Base-by-base conservation (phyloP, 2,797 vertebrate species). In the Helostoma temminkii region DNA sequence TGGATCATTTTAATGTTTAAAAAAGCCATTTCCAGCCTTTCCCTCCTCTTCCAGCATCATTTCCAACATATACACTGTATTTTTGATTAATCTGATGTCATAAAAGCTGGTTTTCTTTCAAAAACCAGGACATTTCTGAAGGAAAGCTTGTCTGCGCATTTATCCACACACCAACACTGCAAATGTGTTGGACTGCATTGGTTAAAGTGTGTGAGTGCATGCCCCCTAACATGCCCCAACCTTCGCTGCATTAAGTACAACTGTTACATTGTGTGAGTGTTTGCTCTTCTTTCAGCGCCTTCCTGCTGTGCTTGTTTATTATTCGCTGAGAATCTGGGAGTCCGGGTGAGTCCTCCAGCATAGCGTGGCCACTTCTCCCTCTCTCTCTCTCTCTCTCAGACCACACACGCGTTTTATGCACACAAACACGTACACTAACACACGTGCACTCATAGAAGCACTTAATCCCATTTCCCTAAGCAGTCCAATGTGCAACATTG, bases 381-480 rank as follows among this genome's bases (percentile, higher is more conserved):
- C 28, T 12, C 42, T 49, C 15, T 45, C 46, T 41, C 45, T 71
- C 72, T 32, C 43, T 66, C 67, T 19, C 68, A 42, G 71, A 68
- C 71, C 76, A 73, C 76, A 79, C 81, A 73, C 76, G 66, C 65
- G 53, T 18, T 34, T 34, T 34, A 57, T 15, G 26, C 58, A 53
- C 47, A 42, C 34, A 57, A 21, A 46, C 24, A 53, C 21, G 49
- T 9, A 37, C 32, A 32, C 30, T 46, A 68, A 47, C 59, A 49
- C 74, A 67, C 48, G 15, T 19, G 36, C 50, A 65, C 68, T 22
- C 76, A 54, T 45, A 57, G 37, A 76, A 60, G 52, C 61, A 82
- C 81, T 81, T 87, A 88, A 89, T 87, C 79, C 85, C 81, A 91
- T 88, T 86, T 87, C 88, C 85, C 83, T 84, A 81, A 88, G 84